phyloP scores from a whole-genome alignment of 1,140 invertebrate genomes.

The Paracyclopina nana region DNA sequence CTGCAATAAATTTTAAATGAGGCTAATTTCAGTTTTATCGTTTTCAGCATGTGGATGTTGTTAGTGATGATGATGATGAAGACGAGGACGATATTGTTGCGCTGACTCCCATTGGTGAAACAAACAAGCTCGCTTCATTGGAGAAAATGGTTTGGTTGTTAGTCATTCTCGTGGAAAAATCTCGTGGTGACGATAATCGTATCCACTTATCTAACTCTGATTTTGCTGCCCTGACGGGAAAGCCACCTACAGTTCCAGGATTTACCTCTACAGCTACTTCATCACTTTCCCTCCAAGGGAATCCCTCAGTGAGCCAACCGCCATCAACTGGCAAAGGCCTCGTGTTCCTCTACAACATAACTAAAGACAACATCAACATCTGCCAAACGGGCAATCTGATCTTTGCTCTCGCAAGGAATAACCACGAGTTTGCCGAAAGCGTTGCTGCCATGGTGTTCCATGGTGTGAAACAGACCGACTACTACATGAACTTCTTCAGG shows the following conservation, averaged over 20 bases:
- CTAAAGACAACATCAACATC: constrained; percentile 72
- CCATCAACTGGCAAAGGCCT: constrained; percentile 48
- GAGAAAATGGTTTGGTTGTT: constrained; percentile 88
- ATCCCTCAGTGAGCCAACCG: too few species aligned
- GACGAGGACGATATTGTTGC: constrained; percentile 46
- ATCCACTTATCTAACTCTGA: constrained; percentile 55
- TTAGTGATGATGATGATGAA: constrained; percentile 51
- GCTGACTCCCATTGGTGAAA: constrained; percentile 37
- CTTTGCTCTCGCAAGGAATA: constrained; percentile 58
- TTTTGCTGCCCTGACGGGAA: constrained; percentile 55
- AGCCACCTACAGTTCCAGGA: neutral
- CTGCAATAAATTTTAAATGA: too few species aligned
- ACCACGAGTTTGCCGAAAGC: constrained; percentile 11
- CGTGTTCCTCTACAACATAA: constrained; percentile 81
- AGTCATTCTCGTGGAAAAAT: constrained; percentile 65
- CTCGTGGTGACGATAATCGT: constrained; percentile 47
- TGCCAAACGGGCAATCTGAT: constrained; percentile 77
- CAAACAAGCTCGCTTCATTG: constrained; percentile 64
- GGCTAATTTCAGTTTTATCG: constrained; percentile 4
- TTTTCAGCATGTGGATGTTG: constrained; percentile 27
- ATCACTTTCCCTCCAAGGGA: too few species aligned
- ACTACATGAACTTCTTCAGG: constrained; percentile 22
- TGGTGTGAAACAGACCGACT: constrained; percentile 16
- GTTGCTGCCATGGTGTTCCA: constrained; percentile 17
- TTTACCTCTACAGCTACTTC: constrained; percentile 5